phyloP scores from a whole-genome alignment of 1,140 invertebrate species.

The Nasonia giraulti region DNA sequence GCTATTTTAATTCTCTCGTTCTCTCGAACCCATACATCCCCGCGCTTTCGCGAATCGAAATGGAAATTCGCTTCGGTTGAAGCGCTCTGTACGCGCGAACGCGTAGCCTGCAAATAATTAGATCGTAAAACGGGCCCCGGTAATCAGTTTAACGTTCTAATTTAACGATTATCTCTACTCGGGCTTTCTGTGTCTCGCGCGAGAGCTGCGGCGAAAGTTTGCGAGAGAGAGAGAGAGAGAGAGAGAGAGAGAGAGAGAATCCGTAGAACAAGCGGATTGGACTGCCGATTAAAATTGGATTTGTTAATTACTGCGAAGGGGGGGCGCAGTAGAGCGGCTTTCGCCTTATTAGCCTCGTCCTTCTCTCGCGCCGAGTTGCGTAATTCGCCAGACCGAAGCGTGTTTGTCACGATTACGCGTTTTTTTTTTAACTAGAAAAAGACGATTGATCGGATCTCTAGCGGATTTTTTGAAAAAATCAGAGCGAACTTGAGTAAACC shows the following conservation, averaged over 20 bases:
- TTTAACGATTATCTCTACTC: slow-evolving; percentile 49
- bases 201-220: slow-evolving; percentile 20
- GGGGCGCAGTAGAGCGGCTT: too few relatives aligned
- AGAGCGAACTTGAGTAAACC: too few relatives aligned
- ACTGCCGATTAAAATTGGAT: slow-evolving; percentile 69
- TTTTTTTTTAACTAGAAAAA: not conserved
- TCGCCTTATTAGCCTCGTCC: slow-evolving; percentile 67
- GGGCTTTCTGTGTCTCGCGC: not conserved
- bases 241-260: not conserved
- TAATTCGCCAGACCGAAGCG: slow-evolving; percentile 59
- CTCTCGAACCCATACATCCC: too few relatives aligned
- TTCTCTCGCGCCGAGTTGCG: slow-evolving; percentile 52
- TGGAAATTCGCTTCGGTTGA: slow-evolving; percentile 19
- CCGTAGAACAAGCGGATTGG: slow-evolving; percentile 57
- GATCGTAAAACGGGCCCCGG: slow-evolving; percentile 51
- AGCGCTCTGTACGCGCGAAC: not conserved
- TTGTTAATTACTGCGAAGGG: slow-evolving; percentile 68
- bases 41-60: not conserved
- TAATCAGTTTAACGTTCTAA: slow-evolving; percentile 60
- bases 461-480: too few relatives aligned
- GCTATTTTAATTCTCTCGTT: too few relatives aligned
- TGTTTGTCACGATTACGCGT: slow-evolving; percentile 63
- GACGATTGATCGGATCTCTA: too few relatives aligned
- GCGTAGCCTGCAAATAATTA: slow-evolving; percentile 56
- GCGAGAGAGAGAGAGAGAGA: not conserved